Evolutionary conservation across 2,888 invertebrate genomes (phyloP).

Genomic region (Eurytoma adleriae): DNA sequence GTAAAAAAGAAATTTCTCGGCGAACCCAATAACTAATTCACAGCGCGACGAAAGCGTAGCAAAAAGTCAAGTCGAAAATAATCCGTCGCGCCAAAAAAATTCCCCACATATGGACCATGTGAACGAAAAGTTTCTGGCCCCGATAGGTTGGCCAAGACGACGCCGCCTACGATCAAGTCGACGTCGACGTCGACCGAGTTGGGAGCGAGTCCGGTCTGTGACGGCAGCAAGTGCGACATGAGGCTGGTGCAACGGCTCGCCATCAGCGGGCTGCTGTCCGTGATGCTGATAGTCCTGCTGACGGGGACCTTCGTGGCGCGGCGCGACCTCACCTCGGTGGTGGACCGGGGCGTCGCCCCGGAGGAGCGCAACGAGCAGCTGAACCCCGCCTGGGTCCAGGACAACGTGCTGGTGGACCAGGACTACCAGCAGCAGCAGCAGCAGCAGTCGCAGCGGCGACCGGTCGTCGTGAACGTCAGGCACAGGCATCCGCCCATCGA

Average conservation of each 20-base stretch:
- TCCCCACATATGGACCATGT: neutral
- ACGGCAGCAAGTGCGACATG: slow-evolving; percentile 67
- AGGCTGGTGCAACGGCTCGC: slow-evolving; percentile 73
- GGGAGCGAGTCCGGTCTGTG: slow-evolving; percentile 35
- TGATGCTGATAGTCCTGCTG: slow-evolving; percentile 71
- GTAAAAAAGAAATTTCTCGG: too few relatives aligned
- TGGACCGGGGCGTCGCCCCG: slow-evolving; percentile 70
- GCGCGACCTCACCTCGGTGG: slow-evolving; percentile 68
- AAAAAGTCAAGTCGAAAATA: neutral
- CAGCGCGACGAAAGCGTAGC: neutral
- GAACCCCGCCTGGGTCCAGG: slow-evolving; percentile 71
- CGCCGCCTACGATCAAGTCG: neutral
- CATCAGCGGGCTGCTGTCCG: slow-evolving; percentile 73
- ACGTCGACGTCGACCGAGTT: slow-evolving; percentile 63
- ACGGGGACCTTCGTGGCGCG: slow-evolving; percentile 72
- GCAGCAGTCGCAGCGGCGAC: slow-evolving; percentile 40
- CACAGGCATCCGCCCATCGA: slow-evolving; percentile 51
- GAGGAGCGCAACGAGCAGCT: slow-evolving; percentile 69
- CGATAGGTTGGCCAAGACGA: neutral
- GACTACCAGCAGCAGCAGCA: slow-evolving; percentile 57
- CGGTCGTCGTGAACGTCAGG: slow-evolving; percentile 62
- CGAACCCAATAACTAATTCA: too few relatives aligned
- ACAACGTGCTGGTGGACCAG: slow-evolving; percentile 68
- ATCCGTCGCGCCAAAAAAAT: neutral
- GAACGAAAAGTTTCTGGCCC: too few relatives aligned